Evolutionary conservation across 2,113 vertebrate species (phyloP).

Genomic region (Chrysochloris asiatica): DNA sequence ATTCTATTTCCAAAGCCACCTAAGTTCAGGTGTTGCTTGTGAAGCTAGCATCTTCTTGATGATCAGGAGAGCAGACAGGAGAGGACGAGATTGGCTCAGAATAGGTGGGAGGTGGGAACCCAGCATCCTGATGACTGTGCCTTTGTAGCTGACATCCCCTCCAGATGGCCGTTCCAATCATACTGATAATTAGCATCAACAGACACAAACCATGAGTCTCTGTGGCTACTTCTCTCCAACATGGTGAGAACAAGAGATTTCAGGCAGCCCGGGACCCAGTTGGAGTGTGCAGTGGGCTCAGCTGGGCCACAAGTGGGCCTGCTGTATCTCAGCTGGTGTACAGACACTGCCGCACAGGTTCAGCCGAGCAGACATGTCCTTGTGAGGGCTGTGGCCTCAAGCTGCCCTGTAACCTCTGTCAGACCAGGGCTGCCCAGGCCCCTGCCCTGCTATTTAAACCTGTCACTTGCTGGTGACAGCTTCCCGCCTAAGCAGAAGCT

Average conservation of each 20-base stretch:
- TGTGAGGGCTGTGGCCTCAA: background rate
- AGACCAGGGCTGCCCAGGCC: background rate
- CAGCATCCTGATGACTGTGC: constrained; percentile 5
- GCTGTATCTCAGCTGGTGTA: constrained; percentile 55
- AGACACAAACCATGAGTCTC: constrained; percentile 28
- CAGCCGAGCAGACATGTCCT: background rate
- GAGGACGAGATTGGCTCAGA: background rate
- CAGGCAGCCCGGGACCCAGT: background rate
- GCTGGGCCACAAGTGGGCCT: background rate
- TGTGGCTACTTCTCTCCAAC: background rate
- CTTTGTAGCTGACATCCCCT: constrained; percentile 21
- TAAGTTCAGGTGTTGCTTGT: background rate
- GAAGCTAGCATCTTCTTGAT: background rate
- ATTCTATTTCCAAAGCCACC: background rate
- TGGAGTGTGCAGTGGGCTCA: constrained; percentile 11
- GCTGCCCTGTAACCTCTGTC: constrained; percentile 38
- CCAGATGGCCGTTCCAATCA: constrained; percentile 62
- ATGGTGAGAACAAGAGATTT: background rate
- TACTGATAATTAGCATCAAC: constrained; percentile 65
- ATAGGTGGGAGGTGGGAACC: background rate
- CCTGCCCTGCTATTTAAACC: constrained; percentile 62
- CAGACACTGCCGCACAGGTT: background rate
- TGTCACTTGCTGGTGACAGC: constrained; percentile 40
- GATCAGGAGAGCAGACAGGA: background rate
- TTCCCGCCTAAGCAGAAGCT: background rate